phyloP scores from a whole-genome alignment of 2,113 vertebrate species.

The Elgaria multicarinata region DNA sequence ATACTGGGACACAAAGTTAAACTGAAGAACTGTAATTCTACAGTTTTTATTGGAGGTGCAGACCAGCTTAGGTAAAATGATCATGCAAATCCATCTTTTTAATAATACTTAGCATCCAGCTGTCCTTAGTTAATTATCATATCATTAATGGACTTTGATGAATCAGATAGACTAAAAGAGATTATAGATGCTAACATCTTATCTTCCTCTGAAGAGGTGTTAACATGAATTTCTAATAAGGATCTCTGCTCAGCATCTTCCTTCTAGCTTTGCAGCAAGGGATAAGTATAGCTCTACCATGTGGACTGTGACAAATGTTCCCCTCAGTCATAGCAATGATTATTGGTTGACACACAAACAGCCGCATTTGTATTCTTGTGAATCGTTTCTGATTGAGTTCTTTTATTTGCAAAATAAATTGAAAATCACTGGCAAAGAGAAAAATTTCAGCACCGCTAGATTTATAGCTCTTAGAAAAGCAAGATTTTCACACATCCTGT shows the following conservation, averaged over 20 bases:
- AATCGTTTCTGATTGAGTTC: conserved; percentile 26
- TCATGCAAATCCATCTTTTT: background rate
- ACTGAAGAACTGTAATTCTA: background rate
- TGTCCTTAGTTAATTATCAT: background rate
- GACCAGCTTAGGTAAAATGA: background rate
- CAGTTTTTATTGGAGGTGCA: background rate
- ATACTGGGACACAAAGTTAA: fast-evolving
- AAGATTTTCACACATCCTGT: background rate
- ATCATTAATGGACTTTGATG: conserved; percentile 34
- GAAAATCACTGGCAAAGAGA: conserved; percentile 3
- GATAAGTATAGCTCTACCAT: background rate
- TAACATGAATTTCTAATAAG: conserved; percentile 38
- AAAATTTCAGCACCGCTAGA: background rate
- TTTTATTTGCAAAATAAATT: conserved; percentile 28
- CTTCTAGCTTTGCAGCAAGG: background rate
- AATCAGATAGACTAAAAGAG: conserved; percentile 29
- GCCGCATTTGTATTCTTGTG: background rate
- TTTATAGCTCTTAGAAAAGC: background rate
- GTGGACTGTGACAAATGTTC: background rate
- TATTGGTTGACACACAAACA: background rate
- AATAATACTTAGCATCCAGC: background rate
- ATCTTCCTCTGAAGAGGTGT: background rate
- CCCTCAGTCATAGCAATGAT: background rate
- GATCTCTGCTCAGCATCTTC: background rate
- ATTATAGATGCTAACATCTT: conserved; percentile 28